Evolutionary conservation across 2,797 vertebrate species (phyloP).

Genomic region (Schizopygopsis pylzovi): DNA sequence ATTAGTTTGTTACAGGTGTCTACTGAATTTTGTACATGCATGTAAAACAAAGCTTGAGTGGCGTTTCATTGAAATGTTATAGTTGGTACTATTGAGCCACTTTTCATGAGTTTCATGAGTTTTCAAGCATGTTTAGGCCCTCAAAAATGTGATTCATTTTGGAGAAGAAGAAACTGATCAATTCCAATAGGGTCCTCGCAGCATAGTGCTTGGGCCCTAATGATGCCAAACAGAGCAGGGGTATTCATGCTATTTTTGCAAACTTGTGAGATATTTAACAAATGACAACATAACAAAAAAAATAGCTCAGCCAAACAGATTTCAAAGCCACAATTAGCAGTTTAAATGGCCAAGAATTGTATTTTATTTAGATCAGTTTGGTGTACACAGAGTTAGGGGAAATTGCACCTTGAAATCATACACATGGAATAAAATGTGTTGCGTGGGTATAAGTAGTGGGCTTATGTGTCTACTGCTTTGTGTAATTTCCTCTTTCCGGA

Average conservation of each 20-base stretch:
- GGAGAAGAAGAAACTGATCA: too few species aligned
- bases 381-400: neutral
- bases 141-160: too few species aligned
- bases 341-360: neutral
- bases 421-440: conserved; percentile 30
- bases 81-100: too few species aligned
- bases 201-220: too few species aligned
- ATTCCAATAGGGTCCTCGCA: too few species aligned
- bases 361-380: neutral
- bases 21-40: too few species aligned
- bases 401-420: conserved; percentile 18
- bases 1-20: too few species aligned
- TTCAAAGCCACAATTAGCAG: neutral
- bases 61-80: too few species aligned
- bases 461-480: conserved; percentile 32
- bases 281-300: neutral
- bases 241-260: neutral
- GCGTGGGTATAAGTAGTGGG: conserved; percentile 5
- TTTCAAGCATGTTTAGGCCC: too few species aligned
- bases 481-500: conserved; percentile 44
- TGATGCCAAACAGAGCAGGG: neutral
- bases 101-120: too few species aligned
- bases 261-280: neutral
- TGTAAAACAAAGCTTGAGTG: too few species aligned
- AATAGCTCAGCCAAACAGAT: neutral